Evolutionary conservation across 2,113 vertebrate genomes (phyloP), one percentile per base, ranked within the genome.

Genomic region (Dipodomys stephensi): DNA sequence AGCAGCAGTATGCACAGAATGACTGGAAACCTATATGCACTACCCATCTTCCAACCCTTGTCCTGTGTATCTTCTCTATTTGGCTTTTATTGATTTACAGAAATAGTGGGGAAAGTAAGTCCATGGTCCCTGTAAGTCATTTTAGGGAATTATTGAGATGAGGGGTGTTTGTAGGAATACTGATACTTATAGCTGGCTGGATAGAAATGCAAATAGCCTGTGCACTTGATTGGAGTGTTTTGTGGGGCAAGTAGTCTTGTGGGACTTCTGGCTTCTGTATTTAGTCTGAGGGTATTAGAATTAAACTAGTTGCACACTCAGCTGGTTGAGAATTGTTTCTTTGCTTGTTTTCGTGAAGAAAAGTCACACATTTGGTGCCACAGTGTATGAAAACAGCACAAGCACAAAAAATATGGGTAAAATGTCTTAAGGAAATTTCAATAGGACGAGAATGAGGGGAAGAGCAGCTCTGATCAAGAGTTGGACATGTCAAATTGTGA

Each of bases 1-100:
- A 44, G 5, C 3, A 12, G 6, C 49, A 11, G 10, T 10, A 9
- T 20, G n/a, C 0, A 44, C 5, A 67, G n/a, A 30, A 35, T 25
- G 12, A 8, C 60, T 22, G 0, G 1, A 16, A 68, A 46, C 10
- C 8, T n/a, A 20, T 62, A 30, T 15, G 13, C 4, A 30, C 13
- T n/a, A 32, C 28, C 13, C 23, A 19, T 9, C 30, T 57, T 6
- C 9, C 5, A 1, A 10, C 6, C 11, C 15, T 10, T 25, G 2
- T 27, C 80, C 49, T 49, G 57, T 30, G 15, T 3, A 60, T 35
- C 65, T 53, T 46, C 39, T 27, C 20, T 13, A 11, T 27, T 6
- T 28, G 80, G 19, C 44, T 39, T 13, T 65, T 49, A 19, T 32
- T 19, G 7, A 89, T 28, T 46, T 65, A 6, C 2, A 64, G 62